phyloP scores from a whole-genome alignment of 2,888 invertebrate genomes.

The Galeruca laticollis region DNA sequence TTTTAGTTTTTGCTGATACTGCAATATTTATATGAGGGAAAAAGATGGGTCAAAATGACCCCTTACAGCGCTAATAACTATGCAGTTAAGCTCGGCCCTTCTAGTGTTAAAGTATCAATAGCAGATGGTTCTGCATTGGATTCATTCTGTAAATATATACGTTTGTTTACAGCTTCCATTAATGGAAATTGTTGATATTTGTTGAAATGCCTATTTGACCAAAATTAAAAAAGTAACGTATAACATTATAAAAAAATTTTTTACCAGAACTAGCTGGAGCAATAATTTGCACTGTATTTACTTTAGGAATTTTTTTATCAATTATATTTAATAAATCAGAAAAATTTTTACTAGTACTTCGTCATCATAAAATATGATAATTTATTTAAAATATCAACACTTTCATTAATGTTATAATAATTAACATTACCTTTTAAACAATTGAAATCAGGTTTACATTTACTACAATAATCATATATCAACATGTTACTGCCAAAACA shows the following conservation, averaged over 20 bases:
- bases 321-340: conserved; percentile 27
- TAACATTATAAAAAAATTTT: conserved; percentile 24
- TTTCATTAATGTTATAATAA: conserved; percentile 16
- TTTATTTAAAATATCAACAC: conserved; percentile 23
- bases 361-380: conserved; percentile 17
- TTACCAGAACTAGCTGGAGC: background rate
- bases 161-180: conserved; percentile 41
- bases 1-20: no score
- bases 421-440: conserved; percentile 2
- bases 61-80: no score
- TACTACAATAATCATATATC: conserved; percentile 8
- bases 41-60: no score
- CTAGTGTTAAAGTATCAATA: conserved; percentile 45
- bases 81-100: no score
- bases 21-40: no score
- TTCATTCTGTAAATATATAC: conserved; percentile 48
- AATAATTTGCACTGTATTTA: conserved; percentile 23
- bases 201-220: conserved; percentile 41
- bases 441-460: background rate
- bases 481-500: no score
- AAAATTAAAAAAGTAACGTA: conserved; percentile 29
- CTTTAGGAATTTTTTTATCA: conserved; percentile 29
- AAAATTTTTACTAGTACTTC: conserved; percentile 7
- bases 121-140: conserved; percentile 46
- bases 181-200: conserved; percentile 45